These are phyloP conservation scores for Armadillidium nasatum DNA, from an alignment of 1,140 invertebrate species.

Conservation along the genomic window DNA sequence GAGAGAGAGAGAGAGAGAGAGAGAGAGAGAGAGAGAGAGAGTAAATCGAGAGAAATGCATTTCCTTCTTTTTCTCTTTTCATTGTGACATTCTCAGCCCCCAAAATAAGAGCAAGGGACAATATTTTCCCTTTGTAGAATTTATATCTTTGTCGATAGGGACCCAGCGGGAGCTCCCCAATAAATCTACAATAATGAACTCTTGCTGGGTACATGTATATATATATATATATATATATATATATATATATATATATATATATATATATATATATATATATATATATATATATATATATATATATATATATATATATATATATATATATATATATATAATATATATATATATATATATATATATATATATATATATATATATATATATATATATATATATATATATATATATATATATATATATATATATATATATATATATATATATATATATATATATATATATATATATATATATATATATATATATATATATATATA, in stretches of 20 bases:
- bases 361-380: background rate
- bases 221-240: slow-evolving; percentile 17
- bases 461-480: slow-evolving; percentile 4
- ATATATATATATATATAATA: slow-evolving; percentile 7
- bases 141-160: slow-evolving; percentile 10
- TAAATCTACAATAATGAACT: slow-evolving; percentile 2
- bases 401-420: background rate
- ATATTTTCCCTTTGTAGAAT: background rate
- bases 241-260: slow-evolving; percentile 7
- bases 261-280: background rate
- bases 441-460: slow-evolving; percentile 15
- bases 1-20: too few species aligned
- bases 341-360: background rate
- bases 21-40: too few species aligned
- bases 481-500: background rate
- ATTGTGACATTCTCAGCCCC: slow-evolving; percentile 2
- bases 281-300: background rate
- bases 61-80: background rate
- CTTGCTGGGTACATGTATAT: background rate
- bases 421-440: background rate
- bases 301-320: background rate
- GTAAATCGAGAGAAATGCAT: too few species aligned
- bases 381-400: background rate
- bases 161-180: background rate
- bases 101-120: background rate